These are phyloP conservation scores for Thamnophis sirtalis DNA, from an alignment of 2,113 vertebrate species.

Conservation along the genomic window DNA sequence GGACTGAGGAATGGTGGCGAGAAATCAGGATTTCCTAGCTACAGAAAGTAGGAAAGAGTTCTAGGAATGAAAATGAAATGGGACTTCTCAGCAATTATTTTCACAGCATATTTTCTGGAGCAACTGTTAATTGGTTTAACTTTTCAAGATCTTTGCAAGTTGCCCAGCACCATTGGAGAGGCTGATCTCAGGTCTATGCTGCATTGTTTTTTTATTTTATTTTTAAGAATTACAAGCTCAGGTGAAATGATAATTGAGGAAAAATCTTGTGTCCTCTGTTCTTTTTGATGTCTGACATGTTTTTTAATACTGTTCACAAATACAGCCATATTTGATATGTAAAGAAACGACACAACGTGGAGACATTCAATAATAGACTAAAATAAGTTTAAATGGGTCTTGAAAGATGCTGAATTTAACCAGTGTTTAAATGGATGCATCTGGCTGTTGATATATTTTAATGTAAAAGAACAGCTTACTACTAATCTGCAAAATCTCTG, in stretches of 20 bases:
- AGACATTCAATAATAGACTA: background rate
- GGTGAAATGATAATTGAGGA: background rate
- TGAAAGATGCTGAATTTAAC: background rate
- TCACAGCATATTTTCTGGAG: background rate
- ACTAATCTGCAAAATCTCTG: background rate
- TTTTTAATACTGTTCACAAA: background rate
- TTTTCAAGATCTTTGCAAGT: background rate
- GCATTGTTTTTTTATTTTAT: background rate
- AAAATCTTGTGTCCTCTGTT: background rate
- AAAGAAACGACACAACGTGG: background rate
- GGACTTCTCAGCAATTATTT: background rate
- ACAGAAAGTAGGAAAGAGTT: background rate
- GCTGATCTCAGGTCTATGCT: background rate
- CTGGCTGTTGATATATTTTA: background rate
- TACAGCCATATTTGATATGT: background rate
- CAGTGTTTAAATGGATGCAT: background rate
- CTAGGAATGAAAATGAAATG: background rate
- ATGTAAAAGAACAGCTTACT: background rate
- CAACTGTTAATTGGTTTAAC: background rate
- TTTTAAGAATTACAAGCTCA: slow-evolving; percentile 22
- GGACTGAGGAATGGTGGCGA: background rate
- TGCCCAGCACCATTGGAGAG: background rate
- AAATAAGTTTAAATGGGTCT: background rate
- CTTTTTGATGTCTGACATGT: background rate
- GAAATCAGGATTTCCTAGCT: background rate